Evolutionary conservation across 2,113 vertebrate genomes (phyloP), one percentile per base, ranked within the genome.

Genomic region (Nyctereutes procyonoides): DNA sequence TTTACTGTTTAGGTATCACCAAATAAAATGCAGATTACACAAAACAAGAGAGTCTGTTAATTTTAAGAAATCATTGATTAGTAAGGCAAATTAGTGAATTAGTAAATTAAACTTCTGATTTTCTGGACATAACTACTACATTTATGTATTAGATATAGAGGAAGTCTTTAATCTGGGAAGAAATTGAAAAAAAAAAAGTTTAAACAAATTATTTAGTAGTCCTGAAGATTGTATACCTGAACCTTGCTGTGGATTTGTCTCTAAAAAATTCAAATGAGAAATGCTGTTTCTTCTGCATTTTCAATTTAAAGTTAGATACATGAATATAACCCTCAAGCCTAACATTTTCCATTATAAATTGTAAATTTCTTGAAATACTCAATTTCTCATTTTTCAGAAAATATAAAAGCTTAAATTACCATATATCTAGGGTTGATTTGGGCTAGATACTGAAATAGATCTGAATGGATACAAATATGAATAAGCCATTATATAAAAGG

Each of bases 91-190:
- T 51, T 51, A 76, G 26, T 51, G 43, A 76, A 51, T 76, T 76
- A 51, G 22, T 76, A 51, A 51, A 76, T 1, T 9, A 28, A 30
- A 51, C 85, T 90, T 97, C 3, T 86, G 11, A 56, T 90, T 91
- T 86, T 97, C 81, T 94, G 43, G 63, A 90, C 63, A 90, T 62
- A 77, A 83, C 65, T 86, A 87, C 67, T 69, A 82, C 65, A 94
- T 3, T 56, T 15, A 2, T 94, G 43, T 32, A 96, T 38, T 5
- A 95, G 0, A 28, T 83, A 51, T 82, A n/a, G 13, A 94, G 2
- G 5, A 97, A 97, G 58, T 94, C 32, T 93, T 71, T 96, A 94
- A 93, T 16, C 30, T 96, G 55, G 92, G 15, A 58, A 95, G 17
- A 24, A 69, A 92, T 28, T 95, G 20, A 71, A 97, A 97, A 96